Percentiles rank a stretch among this genome's conserved stretches.
Evolutionary conservation across 37 sponge, comb jelly and placozoan species (phyloP).

Genomic region (Chondrosia reniformis): DNA sequence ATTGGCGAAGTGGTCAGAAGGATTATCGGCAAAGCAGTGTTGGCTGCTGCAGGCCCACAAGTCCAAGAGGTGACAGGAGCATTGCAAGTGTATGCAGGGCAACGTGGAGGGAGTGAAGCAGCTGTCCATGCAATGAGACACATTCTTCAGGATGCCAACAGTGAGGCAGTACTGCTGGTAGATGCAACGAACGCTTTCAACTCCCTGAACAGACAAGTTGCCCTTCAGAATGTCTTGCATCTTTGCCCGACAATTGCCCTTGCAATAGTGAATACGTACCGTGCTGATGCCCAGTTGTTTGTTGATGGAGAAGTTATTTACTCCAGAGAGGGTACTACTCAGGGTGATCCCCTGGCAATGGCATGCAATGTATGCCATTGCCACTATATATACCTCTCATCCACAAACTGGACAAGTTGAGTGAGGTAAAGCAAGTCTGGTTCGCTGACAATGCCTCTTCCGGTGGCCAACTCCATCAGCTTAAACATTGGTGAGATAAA

Average conservation of each 20-base stretch:
- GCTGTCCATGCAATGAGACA: constrained; percentile 4
- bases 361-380: too few species aligned
- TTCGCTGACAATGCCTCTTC: constrained; percentile 17
- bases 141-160: background rate
- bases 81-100: constrained; percentile 17
- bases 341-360: constrained; percentile 8
- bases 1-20: constrained; percentile 10
- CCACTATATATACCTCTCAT: constrained; percentile 16
- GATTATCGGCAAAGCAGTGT: constrained; percentile 12
- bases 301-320: constrained; percentile 7
- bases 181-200: constrained; percentile 27
- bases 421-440: background rate
- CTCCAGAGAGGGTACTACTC: constrained; percentile 12
- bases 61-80: constrained; percentile 1
- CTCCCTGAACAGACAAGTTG: background rate
- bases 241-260: constrained; percentile 18
- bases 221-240: background rate
- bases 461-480: background rate
- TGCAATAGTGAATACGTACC: constrained; percentile 1
- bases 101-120: background rate
- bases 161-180: background rate
- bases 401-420: background rate
- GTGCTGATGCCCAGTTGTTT: background rate
- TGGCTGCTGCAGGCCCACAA: background rate
- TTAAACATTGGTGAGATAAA: constrained; percentile 10